A percentile compares a stretch with the other conserved stretches of the same genome.
These are phyloP conservation scores for Papilio polyxenes DNA, from an alignment of 1,140 invertebrate species.

Conservation along the genomic window DNA sequence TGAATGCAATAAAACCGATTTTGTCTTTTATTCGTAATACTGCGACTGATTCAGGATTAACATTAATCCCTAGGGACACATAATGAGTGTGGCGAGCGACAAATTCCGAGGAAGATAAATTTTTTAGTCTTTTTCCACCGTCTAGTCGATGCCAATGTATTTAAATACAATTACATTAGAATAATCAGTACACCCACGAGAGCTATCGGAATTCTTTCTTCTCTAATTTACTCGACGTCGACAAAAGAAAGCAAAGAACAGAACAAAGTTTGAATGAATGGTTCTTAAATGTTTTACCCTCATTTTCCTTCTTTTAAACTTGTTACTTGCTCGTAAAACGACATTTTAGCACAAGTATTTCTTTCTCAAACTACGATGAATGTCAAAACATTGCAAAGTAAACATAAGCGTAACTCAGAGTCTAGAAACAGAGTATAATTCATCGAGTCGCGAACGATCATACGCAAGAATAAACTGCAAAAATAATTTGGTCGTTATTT, in stretches of 20 bases:
- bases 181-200: background rate
- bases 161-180: conserved; percentile 20
- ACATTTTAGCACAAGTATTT: background rate
- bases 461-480: conserved; percentile 24
- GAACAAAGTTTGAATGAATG: background rate
- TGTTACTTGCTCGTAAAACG: background rate
- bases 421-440: background rate
- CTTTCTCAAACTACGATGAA: background rate
- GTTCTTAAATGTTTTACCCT: background rate
- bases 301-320: background rate
- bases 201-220: background rate
- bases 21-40: background rate
- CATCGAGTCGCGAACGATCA: conserved; percentile 3
- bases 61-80: conserved; percentile 1
- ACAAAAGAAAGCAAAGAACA: background rate
- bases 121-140: background rate
- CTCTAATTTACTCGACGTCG: background rate
- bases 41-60: background rate
- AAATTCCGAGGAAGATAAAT: background rate
- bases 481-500: conserved; percentile 34
- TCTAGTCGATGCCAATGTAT: background rate
- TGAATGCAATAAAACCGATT: background rate
- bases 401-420: conserved; percentile 1
- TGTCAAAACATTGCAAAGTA: background rate
- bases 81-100: background rate